Evolutionary conservation across 2,113 vertebrate genomes (phyloP), one percentile per base, ranked within the genome.

Genomic region (Serilophus lunatus): DNA sequence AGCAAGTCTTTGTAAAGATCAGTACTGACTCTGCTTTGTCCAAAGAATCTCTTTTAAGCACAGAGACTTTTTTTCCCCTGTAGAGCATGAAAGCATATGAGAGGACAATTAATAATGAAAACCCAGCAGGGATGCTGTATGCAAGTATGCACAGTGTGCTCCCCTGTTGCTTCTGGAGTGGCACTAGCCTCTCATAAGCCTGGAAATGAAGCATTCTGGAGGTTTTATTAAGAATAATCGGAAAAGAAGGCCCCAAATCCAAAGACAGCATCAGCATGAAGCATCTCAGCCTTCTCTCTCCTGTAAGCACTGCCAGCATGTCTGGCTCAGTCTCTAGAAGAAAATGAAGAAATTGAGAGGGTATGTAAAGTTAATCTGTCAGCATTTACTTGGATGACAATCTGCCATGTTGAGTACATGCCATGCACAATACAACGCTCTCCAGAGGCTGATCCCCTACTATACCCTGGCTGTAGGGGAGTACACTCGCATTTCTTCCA

Each of bases 211-310:
- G 61, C 69, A 94, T 97, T 96, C 82, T 96, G 91, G 72, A 96
- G 68, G 42, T 36, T 96, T 95, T 93, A 94, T 93, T 94, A 93
- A 95, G 86, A 92, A 95, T 96, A 80, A 94, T 94, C 70, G 72
- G 36, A 83, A 90, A 96, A 88, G 49, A 79, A 81, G 88, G 60
- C 90, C 90, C 69, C 77, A 93, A 93, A 93, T 56, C 68, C 86
- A 92, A 89, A 96, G 90, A 90, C 35, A 90, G 82, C 82, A 95
- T 31, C 92, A 92, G 56, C 86, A 12, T 66, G 90, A 95, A 88
- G 82, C 60, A 76, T 91, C 81, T 72, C 49, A 0, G 61, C 65
- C 80, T 88, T 51, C 61, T 82, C 85, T 90, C 88, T 92, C 92
- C 93, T 90, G 90, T 53, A 40, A 95, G 80, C 60, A 42, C 85